A percentile compares a stretch with the other conserved stretches of the same genome.
Conservation (phyloP, 2,113 vertebrate species). For the Eulacestoma nigropectus region DNA sequence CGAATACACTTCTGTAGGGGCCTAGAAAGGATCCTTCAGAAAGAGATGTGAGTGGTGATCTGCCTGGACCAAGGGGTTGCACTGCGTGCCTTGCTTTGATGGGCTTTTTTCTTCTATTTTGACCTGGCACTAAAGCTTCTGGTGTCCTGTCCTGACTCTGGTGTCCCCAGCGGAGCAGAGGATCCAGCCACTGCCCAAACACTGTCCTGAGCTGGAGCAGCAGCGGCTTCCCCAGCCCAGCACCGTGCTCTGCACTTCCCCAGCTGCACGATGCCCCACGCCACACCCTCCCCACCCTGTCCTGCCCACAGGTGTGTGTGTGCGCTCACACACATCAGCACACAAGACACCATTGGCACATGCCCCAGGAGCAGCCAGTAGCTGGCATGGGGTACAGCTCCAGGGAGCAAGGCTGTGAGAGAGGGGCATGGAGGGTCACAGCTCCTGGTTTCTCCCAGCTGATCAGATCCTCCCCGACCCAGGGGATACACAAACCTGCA, state of each 20-base stretch:
- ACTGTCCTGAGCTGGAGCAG: accelerated
- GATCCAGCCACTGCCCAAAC: background rate
- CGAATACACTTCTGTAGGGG: background rate
- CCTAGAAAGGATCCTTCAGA: background rate
- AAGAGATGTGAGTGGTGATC: background rate
- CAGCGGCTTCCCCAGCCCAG: background rate
- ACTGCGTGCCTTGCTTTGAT: background rate
- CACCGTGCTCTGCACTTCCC: accelerated
- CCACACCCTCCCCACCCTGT: background rate
- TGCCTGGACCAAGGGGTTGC: background rate
- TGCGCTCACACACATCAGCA: background rate
- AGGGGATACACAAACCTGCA: background rate
- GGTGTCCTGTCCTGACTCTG: background rate
- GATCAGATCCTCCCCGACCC: background rate
- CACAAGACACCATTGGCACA: background rate
- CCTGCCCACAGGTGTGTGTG: background rate
- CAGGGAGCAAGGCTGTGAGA: background rate
- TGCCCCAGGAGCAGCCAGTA: background rate
- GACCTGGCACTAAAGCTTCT: background rate
- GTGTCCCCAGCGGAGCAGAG: background rate
- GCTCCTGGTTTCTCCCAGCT: background rate
- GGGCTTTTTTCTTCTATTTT: background rate
- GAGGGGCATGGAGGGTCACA: background rate
- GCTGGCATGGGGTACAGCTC: background rate
- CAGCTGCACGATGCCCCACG: background rate